Conservation (phyloP, 2,113 vertebrate genomes). For the Astatotilapia flaviijosephi region DNA sequence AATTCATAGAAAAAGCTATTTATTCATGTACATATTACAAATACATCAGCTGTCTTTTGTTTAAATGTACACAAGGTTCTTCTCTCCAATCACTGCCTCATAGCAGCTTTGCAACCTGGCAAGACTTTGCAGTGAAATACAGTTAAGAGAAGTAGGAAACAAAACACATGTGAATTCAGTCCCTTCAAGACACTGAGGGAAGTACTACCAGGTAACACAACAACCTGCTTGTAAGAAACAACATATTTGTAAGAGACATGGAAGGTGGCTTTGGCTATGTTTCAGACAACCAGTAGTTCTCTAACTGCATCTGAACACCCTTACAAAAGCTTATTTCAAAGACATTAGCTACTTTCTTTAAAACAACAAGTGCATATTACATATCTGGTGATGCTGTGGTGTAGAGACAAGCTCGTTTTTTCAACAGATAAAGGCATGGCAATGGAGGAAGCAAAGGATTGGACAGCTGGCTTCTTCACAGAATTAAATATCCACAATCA, state of each 20-base stretch:
- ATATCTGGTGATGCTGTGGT: conserved; percentile 63
- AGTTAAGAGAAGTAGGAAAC: conserved; percentile 68
- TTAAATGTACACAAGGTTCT: conserved; percentile 80
- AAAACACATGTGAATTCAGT: conserved; percentile 52
- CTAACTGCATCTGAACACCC: conserved; percentile 59
- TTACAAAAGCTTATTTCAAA: conserved; percentile 64
- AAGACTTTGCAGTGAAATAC: conserved; percentile 74
- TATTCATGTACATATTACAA: conserved; percentile 88
- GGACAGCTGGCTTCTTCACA: conserved; percentile 64
- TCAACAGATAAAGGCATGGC: conserved; percentile 29
- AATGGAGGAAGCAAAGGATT: conserved; percentile 49
- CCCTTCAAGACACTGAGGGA: conserved; percentile 79
- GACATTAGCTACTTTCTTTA: conserved; percentile 13
- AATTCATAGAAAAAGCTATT: conserved; percentile 80
- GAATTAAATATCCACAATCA: conserved; percentile 78
- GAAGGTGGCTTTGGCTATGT: conserved; percentile 67
- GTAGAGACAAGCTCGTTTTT: conserved; percentile 48
- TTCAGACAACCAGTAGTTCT: conserved; percentile 67
- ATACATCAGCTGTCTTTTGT: conserved; percentile 77
- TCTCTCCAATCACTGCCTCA: conserved; percentile 74
- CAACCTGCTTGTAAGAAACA: conserved; percentile 31
- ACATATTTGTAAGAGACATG: conserved; percentile 27
- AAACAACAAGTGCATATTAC: conserved; percentile 66
- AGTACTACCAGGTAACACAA: conserved; percentile 12
- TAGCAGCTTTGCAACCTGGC: conserved; percentile 88